phyloP scores from a whole-genome alignment of 2,888 invertebrate species.

The Hylaea fasciaria region DNA sequence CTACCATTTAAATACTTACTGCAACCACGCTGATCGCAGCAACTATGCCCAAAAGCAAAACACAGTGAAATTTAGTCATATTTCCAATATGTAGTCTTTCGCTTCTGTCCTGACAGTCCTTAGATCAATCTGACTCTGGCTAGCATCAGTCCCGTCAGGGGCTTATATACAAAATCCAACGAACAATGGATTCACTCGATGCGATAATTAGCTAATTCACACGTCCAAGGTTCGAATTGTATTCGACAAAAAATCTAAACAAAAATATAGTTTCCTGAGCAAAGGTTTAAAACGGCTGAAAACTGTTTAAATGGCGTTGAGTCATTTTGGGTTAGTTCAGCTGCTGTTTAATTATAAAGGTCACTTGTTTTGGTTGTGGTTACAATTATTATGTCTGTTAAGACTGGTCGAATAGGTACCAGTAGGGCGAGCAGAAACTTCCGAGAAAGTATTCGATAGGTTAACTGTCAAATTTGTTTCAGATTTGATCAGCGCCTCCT shows the following conservation, averaged over 20 bases:
- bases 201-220: constrained; percentile 18
- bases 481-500: no score
- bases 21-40: neutral
- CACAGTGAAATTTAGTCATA: neutral
- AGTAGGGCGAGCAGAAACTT: no score
- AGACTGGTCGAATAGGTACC: no score
- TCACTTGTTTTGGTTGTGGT: no score
- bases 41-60: neutral
- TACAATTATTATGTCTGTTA: no score
- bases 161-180: constrained; percentile 21
- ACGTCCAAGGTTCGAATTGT: constrained; percentile 19
- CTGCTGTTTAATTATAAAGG: no score
- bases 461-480: no score
- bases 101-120: neutral
- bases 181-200: constrained; percentile 22
- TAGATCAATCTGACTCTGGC: constrained; percentile 3
- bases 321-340: no score
- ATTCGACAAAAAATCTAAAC: constrained; percentile 14
- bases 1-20: neutral
- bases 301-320: no score
- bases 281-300: no score
- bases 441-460: no score
- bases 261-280: neutral
- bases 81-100: neutral
- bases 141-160: neutral